Base-by-base conservation (phyloP, 2,888 invertebrate species). In the Boloria euphrosyne region DNA sequence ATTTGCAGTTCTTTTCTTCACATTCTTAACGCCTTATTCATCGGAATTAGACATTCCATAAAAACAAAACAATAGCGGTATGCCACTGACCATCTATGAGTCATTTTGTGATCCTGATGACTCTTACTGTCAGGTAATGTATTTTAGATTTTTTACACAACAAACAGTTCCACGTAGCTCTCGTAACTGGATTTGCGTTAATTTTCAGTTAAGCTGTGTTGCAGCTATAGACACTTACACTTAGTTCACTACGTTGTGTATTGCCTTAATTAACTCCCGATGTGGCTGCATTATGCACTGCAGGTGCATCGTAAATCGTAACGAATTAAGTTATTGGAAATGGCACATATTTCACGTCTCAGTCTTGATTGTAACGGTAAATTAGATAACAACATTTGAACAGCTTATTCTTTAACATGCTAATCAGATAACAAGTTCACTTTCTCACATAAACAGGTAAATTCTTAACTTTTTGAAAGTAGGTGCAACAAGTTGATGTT, bases 251-350 rank as follows among this genome's bases (percentile, higher is more conserved):
- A 68, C 65, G 66, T 54, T 65, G 67, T 58, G 74, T 68, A 66
- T 68, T 67, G 66, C 64, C 69, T 70, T 58, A 71, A 71, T 71
- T 73, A 73, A 74, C 73, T 68, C 72, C 67, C 72, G 70, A 76
- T 65, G 71, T 74, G 71, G 71, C 70, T 79, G 83, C 65, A 65
- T 65, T 58, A 59, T 65, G 65, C 82, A 82, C 75, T 83, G 89
- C 90, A 90, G 90, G 89, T 91, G 90, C 90, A 90, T 89, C 81
- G 77, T 82, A 87, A n/a, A 86, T 88, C 81, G 77, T 84, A 88
- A 87, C 84, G 85, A 82, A 83, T 80, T 80, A 79, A 71, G 71
- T 75, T 77, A 61, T 77, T 77, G 80, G 81, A 81, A 83, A 83
- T 78, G 81, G 76, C 80, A 80, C 77, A 79, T 77, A 81, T 87